Evolutionary conservation across 2,797 vertebrate genomes (phyloP).

Genomic region (Choloepus didactylus): DNA sequence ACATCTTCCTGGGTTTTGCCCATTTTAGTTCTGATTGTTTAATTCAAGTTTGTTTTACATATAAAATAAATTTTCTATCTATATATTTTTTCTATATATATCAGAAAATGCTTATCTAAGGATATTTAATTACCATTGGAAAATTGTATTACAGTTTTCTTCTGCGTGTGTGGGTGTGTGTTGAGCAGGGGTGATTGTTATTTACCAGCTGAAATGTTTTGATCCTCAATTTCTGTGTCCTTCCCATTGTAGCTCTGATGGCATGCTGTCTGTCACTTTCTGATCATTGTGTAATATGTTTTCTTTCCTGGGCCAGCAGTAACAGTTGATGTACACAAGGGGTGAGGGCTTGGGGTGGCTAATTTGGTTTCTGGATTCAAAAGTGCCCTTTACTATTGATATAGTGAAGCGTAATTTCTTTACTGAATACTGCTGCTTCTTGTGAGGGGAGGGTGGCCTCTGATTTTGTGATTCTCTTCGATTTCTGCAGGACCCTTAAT

Average conservation of each 20-base stretch:
- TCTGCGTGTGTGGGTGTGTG: not conserved
- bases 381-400: conserved; percentile 59
- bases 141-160: not conserved
- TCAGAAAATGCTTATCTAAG: conserved; percentile 3
- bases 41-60: not conserved
- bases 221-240: not conserved
- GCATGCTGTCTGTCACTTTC: not conserved
- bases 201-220: conserved; percentile 10
- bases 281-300: not conserved
- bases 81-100: not conserved
- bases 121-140: not conserved
- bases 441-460: not conserved
- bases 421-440: not conserved
- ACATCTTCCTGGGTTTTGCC: not conserved
- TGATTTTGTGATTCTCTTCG: not conserved
- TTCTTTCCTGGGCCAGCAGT: not conserved
- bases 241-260: not conserved
- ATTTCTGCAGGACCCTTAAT: not conserved
- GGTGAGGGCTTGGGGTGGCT: not conserved
- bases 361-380: conserved; percentile 43
- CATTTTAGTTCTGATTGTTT: not conserved
- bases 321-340: not conserved
- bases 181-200: not conserved
- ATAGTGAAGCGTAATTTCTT: not conserved
- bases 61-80: not conserved